Evolutionary conservation across 2,888 invertebrate species (phyloP).

Genomic region (Drosophila tripunctata): DNA sequence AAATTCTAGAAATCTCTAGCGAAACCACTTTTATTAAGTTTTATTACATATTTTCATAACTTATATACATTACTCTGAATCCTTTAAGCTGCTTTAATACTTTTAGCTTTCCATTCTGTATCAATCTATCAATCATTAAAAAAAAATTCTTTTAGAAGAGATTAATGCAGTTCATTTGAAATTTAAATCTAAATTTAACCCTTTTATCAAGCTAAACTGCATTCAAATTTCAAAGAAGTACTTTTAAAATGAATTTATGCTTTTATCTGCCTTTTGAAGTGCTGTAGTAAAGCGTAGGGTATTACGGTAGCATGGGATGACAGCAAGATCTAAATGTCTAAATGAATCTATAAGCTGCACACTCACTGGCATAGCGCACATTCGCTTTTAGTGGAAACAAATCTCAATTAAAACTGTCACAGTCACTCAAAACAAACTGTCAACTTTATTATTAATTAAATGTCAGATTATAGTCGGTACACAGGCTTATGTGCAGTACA

Average conservation of each 20-base stretch:
- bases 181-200: background rate
- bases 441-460: slow-evolving; percentile 83
- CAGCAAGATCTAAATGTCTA: slow-evolving; percentile 14
- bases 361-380: slow-evolving; percentile 39
- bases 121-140: too few species aligned
- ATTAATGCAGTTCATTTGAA: background rate
- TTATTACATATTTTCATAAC: too few species aligned
- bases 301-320: slow-evolving; percentile 32
- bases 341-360: slow-evolving; percentile 37
- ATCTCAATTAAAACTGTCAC: slow-evolving; percentile 82
- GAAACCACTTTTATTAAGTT: too few species aligned
- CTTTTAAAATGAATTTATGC: background rate
- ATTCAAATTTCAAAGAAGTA: background rate
- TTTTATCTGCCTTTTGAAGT: background rate
- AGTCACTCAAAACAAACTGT: slow-evolving; percentile 80
- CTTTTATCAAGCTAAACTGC: too few species aligned
- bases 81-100: too few species aligned
- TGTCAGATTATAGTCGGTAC: slow-evolving; percentile 79
- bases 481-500: slow-evolving; percentile 23
- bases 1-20: too few species aligned
- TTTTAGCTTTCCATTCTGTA: too few species aligned
- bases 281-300: background rate
- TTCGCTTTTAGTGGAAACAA: slow-evolving; percentile 53
- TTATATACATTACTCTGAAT: too few species aligned
- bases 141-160: background rate